phyloP scores from a whole-genome alignment of 2,113 vertebrate species.

The Myiopsitta monachus region DNA sequence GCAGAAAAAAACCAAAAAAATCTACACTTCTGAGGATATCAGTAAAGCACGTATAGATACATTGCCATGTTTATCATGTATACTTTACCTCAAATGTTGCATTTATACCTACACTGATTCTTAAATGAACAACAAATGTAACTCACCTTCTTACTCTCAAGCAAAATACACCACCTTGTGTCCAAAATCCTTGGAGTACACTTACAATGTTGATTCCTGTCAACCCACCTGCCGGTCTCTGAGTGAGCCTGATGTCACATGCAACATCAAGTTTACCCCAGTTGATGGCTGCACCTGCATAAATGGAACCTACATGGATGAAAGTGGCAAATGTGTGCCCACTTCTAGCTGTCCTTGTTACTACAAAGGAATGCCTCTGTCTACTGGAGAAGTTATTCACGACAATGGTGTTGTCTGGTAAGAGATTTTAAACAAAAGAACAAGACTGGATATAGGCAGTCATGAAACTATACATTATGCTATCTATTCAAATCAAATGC shows the following conservation, averaged over 20 bases:
- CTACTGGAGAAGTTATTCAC: constrained; percentile 72
- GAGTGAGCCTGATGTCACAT: constrained; percentile 70
- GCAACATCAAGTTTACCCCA: constrained; percentile 66
- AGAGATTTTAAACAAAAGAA: constrained; percentile 16
- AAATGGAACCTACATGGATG: constrained; percentile 73
- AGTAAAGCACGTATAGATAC: not conserved
- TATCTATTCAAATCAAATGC: not conserved
- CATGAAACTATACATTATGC: not conserved
- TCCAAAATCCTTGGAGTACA: constrained; percentile 72
- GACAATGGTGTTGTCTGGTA: constrained; percentile 76
- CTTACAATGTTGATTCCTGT: constrained; percentile 60
- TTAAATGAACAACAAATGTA: not conserved
- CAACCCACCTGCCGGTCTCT: constrained; percentile 76
- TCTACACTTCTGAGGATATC: not conserved
- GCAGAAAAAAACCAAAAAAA: not conserved
- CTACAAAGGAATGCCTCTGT: constrained; percentile 64
- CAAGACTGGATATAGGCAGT: not conserved
- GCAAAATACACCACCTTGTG: constrained; percentile 78
- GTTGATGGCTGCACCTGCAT: constrained; percentile 78
- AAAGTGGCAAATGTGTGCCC: constrained; percentile 73
- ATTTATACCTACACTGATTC: not conserved
- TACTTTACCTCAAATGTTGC: not conserved
- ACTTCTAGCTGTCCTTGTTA: constrained; percentile 78
- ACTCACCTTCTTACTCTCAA: constrained; percentile 53
- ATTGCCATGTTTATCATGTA: not conserved